Percentiles rank a stretch among this genome's conserved stretches.
These are phyloP conservation scores for Rhynchophorus ferrugineus DNA, from an alignment of 1,140 invertebrate genomes.

Conservation along the genomic window DNA sequence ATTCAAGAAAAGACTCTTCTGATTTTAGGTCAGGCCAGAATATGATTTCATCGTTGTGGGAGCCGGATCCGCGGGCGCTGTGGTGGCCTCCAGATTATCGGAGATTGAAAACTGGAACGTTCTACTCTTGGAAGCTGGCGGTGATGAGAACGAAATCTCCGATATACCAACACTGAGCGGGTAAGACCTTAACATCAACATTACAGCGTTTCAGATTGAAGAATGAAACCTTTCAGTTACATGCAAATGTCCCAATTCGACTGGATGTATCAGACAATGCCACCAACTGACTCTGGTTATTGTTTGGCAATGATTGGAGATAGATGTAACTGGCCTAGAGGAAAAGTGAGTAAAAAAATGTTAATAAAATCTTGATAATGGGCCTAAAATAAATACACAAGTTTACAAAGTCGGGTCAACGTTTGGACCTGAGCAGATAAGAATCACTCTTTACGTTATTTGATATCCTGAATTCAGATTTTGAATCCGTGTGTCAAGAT, in stretches of 20 bases:
- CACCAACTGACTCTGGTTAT: conserved; percentile 64
- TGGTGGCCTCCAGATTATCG: conserved; percentile 82
- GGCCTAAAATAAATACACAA: too few relatives aligned
- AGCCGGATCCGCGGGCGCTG: conserved; percentile 85
- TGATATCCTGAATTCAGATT: too few relatives aligned
- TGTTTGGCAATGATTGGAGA: conserved; percentile 77
- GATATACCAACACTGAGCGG: conserved; percentile 69
- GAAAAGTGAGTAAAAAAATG: conserved; percentile 40
- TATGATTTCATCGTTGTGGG: conserved; percentile 84
- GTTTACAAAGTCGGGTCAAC: too few relatives aligned
- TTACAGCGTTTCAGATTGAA: background rate
- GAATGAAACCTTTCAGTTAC: conserved; percentile 40
- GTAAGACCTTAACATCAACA: too few relatives aligned
- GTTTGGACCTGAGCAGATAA: too few relatives aligned
- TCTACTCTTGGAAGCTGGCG: conserved; percentile 74
- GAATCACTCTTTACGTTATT: too few relatives aligned
- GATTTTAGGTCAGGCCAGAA: conserved; percentile 58
- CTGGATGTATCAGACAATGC: conserved; percentile 88
- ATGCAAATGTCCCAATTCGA: conserved; percentile 74
- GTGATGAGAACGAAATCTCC: conserved; percentile 72
- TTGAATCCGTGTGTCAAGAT: too few relatives aligned
- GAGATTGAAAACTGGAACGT: conserved; percentile 73
- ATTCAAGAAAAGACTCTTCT: too few relatives aligned
- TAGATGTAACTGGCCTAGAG: conserved; percentile 80
- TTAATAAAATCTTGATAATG: too few relatives aligned